A percentile compares a stretch with the other conserved stretches of the same genome.
Evolutionary conservation across 2,113 vertebrate species (phyloP).

Genomic region (Phodopus roborovskii): DNA sequence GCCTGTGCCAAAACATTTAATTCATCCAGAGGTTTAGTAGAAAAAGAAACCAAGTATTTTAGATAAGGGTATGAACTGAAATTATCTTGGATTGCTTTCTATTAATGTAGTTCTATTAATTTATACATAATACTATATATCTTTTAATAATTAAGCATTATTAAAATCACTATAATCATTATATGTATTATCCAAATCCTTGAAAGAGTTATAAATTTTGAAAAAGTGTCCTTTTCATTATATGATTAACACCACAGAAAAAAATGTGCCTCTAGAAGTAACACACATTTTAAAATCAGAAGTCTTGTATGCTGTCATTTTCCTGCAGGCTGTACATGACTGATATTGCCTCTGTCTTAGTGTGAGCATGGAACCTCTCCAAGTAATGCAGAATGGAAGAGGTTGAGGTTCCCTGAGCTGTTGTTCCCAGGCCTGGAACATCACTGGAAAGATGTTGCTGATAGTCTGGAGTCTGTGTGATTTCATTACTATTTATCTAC

Average conservation of each 20-base stretch:
- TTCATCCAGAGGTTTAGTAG: not conserved
- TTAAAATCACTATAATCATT: not conserved
- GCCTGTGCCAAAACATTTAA: constrained; percentile 30
- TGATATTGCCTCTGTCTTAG: not conserved
- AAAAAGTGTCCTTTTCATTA: not conserved
- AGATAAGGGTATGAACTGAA: constrained; percentile 19
- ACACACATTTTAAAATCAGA: not conserved
- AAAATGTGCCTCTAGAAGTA: not conserved
- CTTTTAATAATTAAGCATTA: not conserved
- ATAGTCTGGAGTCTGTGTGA: not conserved
- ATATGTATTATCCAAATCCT: not conserved
- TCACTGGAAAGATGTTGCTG: not conserved
- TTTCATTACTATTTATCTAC: not conserved
- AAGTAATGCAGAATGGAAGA: not conserved
- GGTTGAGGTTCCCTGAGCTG: not conserved
- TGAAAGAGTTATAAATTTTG: not conserved
- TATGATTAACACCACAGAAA: not conserved
- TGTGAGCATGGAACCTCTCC: not conserved
- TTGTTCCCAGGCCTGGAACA: not conserved
- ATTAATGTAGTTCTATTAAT: not conserved
- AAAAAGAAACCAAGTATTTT: not conserved
- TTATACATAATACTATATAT: not conserved
- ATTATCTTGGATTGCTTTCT: not conserved
- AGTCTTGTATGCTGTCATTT: not conserved
- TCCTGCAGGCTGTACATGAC: not conserved